Evolutionary conservation across 2,888 invertebrate genomes (phyloP), one percentile per base, ranked within the genome.

Genomic region (Lasioglossum villosulum): DNA sequence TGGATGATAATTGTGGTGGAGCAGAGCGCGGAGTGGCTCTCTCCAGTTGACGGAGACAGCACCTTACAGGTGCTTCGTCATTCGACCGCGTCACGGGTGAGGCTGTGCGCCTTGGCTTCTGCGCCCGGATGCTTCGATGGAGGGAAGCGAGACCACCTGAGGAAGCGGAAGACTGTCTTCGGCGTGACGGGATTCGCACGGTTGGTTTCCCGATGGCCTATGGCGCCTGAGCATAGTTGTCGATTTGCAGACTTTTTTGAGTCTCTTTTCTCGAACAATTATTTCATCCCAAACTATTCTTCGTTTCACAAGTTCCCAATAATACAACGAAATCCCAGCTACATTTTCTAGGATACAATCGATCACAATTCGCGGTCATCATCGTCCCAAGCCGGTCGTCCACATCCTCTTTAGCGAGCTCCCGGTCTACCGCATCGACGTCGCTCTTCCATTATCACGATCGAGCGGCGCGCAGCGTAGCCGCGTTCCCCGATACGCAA

Each of bases 1-100:
- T 94, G 93, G 93, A 93, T 94, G 92, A 95, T 94, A 94, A 95
- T 94, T 93, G 93, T 90, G 88, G 82, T 81, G 86, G 75, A 88
- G 90, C 30, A 56, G n/a, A 84, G 56, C 84, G 86, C 75, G 72
- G 86, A 86, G 84, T 75, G 84, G 37, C 75, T 56, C 80, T 73
- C 71, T 73, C 71, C 70, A 30, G 30, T 63, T 30, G 16, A 63
- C 63, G 83, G 82, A 78, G 79, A 78, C 75, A 68, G 63, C 30
- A 79, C 71, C 74, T 82, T 87, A 80, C 87, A 88, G 91, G 90
- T 91, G 89, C 89, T 88, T 80, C 88, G 90, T 91, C 92, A 88
- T 90, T 86, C 86, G 85, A 27, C 80, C 80, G 48, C 80, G 73
- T 68, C 84, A 48, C 75, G 75, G 75, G 78, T 71, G 59, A 45